These are phyloP conservation scores for Seriola quinqueradiata DNA, from an alignment of 2,113 vertebrate genomes.

Conservation along the genomic window DNA sequence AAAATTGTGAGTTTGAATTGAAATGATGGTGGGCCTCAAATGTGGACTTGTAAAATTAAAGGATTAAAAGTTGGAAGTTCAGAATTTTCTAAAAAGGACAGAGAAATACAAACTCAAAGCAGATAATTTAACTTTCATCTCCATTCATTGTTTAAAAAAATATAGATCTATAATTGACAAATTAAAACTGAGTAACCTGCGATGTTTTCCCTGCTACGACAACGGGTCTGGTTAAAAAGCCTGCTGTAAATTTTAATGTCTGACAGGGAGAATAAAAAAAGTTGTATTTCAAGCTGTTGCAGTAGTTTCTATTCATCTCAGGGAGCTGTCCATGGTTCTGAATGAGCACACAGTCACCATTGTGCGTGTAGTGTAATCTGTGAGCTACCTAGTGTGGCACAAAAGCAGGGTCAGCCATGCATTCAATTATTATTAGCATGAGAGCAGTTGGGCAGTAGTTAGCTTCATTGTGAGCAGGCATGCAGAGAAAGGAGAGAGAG, in stretches of 20 bases:
- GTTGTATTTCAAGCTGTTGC: not conserved
- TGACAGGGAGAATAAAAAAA: not conserved
- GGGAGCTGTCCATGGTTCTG: constrained; percentile 77
- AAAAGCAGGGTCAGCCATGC: constrained; percentile 76
- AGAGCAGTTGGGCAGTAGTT: constrained; percentile 62
- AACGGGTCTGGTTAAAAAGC: no score
- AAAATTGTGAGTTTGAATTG: not conserved
- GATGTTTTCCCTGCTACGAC: not conserved
- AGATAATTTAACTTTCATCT: not conserved
- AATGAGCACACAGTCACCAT: constrained; percentile 23
- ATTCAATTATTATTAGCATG: constrained; percentile 66
- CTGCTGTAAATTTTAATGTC: not conserved
- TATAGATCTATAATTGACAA: not conserved
- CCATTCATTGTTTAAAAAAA: no score
- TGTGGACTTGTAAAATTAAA: not conserved
- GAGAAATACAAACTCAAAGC: not conserved
- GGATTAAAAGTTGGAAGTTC: not conserved
- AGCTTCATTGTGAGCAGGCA: constrained; percentile 67
- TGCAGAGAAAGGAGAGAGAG: constrained; percentile 61
- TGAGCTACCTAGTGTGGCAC: constrained; percentile 59
- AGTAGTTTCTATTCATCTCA: not conserved
- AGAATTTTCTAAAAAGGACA: not conserved
- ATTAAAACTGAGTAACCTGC: not conserved
- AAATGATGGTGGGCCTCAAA: not conserved
- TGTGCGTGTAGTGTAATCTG: constrained; percentile 47